Evolutionary conservation across 1,140 invertebrate species (phyloP).

Genomic region (Microvelia longipes): DNA sequence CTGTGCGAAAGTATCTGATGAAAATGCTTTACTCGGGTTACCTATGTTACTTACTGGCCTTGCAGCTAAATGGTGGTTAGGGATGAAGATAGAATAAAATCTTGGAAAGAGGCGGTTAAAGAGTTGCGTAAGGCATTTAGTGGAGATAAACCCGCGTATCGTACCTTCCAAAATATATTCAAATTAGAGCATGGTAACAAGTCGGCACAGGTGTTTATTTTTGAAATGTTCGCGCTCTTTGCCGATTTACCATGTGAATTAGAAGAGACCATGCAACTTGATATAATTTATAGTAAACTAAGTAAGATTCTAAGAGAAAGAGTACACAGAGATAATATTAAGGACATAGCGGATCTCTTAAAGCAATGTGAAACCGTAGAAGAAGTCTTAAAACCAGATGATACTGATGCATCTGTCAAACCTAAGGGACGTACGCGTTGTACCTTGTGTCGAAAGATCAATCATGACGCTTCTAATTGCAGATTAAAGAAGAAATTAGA

Average conservation of each 20-base stretch:
- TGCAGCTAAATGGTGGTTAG: not conserved
- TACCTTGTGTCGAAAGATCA: too few relatives aligned
- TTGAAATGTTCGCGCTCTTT: not conserved
- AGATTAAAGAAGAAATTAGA: too few relatives aligned
- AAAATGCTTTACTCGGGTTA: not conserved
- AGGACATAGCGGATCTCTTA: too few relatives aligned
- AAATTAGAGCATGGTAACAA: not conserved
- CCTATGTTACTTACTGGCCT: not conserved
- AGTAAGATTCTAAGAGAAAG: not conserved
- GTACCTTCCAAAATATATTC: not conserved
- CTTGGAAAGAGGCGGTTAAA: not conserved
- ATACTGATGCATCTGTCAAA: too few relatives aligned
- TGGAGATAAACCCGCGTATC: not conserved
- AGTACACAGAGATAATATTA: too few relatives aligned
- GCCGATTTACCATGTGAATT: not conserved
- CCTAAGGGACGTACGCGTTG: too few relatives aligned
- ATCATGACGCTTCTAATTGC: too few relatives aligned
- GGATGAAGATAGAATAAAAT: not conserved
- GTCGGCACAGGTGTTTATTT: not conserved
- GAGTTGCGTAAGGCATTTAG: not conserved
- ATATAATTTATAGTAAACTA: not conserved
- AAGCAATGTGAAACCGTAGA: too few relatives aligned
- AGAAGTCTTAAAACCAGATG: too few relatives aligned
- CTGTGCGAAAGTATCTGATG: not conserved
- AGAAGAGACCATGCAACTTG: not conserved